Evolutionary conservation across 2,113 vertebrate genomes (phyloP).

Genomic region (Rhinoderma darwinii): DNA sequence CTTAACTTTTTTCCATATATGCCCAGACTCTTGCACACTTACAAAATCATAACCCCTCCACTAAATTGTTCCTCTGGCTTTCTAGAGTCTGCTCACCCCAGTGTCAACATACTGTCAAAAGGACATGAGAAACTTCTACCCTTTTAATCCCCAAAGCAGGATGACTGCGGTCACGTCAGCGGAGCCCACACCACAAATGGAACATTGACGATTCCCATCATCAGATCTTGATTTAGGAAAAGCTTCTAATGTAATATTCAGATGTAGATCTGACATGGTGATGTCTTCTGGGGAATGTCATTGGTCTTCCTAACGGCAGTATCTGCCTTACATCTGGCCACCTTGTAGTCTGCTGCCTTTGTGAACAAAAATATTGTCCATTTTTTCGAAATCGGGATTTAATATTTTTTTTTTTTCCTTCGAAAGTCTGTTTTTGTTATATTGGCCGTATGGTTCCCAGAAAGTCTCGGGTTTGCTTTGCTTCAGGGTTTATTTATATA

Average conservation of each 20-base stretch:
- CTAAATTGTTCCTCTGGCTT: slow-evolving; percentile 3
- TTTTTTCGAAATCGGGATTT: too few relatives aligned
- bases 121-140: slow-evolving; percentile 49
- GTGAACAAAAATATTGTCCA: not conserved
- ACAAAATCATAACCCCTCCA: not conserved
- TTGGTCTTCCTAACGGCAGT: not conserved
- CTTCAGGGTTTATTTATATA: too few relatives aligned
- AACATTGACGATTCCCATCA: slow-evolving; percentile 27
- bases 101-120: not conserved
- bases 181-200: slow-evolving; percentile 19
- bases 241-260: slow-evolving; percentile 21
- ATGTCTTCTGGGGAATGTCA: not conserved
- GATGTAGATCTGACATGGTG: not conserved
- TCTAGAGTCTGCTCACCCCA: not conserved
- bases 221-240: not conserved
- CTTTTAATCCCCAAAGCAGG: slow-evolving; percentile 43
- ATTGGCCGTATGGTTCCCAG: too few relatives aligned
- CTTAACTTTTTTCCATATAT: not conserved
- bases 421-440: not conserved
- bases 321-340: not conserved
- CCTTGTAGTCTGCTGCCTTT: not conserved
- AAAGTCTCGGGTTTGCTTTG: too few relatives aligned
- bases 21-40: not conserved
- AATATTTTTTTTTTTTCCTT: not conserved
- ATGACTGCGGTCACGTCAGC: not conserved